These are phyloP conservation scores for Melinaea marsaeus DNA, from an alignment of 2,888 invertebrate genomes.

Conservation along the genomic window DNA sequence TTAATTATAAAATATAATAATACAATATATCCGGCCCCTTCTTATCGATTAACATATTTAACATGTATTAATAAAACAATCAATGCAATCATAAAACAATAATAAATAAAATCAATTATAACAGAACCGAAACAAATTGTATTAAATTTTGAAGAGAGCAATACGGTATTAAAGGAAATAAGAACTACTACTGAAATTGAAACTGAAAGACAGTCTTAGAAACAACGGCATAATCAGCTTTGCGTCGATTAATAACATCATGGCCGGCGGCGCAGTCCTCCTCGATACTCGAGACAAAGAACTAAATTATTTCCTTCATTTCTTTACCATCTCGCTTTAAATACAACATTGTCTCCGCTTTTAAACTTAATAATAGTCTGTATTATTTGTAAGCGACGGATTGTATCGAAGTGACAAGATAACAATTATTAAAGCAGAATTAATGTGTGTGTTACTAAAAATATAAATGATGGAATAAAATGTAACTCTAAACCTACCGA, in stretches of 20 bases:
- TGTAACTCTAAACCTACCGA: too few species aligned
- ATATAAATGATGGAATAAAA: too few species aligned
- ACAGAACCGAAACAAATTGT: constrained; percentile 8
- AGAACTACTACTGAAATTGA: constrained; percentile 45
- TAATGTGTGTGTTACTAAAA: too few species aligned
- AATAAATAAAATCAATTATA: constrained; percentile 9
- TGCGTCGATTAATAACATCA: constrained; percentile 71
- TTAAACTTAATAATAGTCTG: too few species aligned
- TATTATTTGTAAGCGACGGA: too few species aligned
- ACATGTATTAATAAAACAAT: too few species aligned
- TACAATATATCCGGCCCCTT: too few species aligned
- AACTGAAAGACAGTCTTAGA: constrained; percentile 54
- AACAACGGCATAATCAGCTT: constrained; percentile 71
- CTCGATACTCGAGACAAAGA: constrained; percentile 70
- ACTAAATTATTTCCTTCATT: constrained; percentile 72
- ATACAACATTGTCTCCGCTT: constrained; percentile 44
- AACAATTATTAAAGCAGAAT: too few species aligned
- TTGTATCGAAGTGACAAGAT: too few species aligned
- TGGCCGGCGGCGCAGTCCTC: constrained; percentile 49
- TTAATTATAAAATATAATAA: too few species aligned
- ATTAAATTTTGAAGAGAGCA: constrained; percentile 14
- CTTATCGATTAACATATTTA: too few species aligned
- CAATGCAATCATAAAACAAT: background rate
- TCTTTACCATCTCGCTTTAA: constrained; percentile 62
- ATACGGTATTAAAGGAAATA: constrained; percentile 22